These are phyloP conservation scores for Chorisops tibialis DNA, from an alignment of 2,888 invertebrate species.

Conservation along the genomic window DNA sequence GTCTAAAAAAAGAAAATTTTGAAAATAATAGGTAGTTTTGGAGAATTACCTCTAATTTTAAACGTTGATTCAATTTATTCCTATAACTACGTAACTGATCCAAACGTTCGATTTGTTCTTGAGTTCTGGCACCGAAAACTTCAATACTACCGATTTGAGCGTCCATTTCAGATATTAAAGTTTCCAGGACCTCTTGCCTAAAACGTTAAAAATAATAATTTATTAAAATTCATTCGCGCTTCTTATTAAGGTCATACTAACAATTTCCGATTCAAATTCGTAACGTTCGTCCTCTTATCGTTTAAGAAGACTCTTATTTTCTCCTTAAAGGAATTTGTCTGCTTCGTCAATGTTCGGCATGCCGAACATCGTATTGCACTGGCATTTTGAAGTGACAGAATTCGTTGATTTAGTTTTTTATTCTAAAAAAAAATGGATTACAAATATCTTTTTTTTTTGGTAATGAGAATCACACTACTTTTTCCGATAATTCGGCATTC, in stretches of 20 bases:
- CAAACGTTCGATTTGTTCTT: slow-evolving; percentile 62
- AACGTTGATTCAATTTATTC: slow-evolving; percentile 65
- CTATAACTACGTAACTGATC: slow-evolving; percentile 68
- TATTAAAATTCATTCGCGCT: slow-evolving; percentile 11
- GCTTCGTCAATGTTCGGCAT: slow-evolving; percentile 15
- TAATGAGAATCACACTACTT: too few species aligned
- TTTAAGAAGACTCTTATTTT: slow-evolving; percentile 23
- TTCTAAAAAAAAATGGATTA: neutral
- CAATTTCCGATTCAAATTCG: slow-evolving; percentile 21
- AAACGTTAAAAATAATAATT: slow-evolving; percentile 33
- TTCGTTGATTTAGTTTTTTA: slow-evolving; percentile 12
- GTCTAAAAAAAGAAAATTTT: too few species aligned
- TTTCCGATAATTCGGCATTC: neutral
- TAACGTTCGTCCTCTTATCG: slow-evolving; percentile 20
- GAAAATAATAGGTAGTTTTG: too few species aligned
- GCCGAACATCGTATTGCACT: slow-evolving; percentile 21
- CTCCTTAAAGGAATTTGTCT: slow-evolving; percentile 8
- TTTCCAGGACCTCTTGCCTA: slow-evolving; percentile 81
- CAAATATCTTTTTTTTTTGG: too few species aligned
- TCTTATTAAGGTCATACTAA: slow-evolving; percentile 14
- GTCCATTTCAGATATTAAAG: slow-evolving; percentile 83
- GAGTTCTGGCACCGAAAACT: slow-evolving; percentile 65
- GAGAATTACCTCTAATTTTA: slow-evolving; percentile 67
- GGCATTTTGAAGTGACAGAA: slow-evolving; percentile 27
- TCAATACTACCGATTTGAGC: slow-evolving; percentile 81